A percentile compares a stretch with the other conserved stretches of the same genome.
phyloP scores from a whole-genome alignment of 2,797 vertebrate genomes.

The Protonibea diacanthus region DNA sequence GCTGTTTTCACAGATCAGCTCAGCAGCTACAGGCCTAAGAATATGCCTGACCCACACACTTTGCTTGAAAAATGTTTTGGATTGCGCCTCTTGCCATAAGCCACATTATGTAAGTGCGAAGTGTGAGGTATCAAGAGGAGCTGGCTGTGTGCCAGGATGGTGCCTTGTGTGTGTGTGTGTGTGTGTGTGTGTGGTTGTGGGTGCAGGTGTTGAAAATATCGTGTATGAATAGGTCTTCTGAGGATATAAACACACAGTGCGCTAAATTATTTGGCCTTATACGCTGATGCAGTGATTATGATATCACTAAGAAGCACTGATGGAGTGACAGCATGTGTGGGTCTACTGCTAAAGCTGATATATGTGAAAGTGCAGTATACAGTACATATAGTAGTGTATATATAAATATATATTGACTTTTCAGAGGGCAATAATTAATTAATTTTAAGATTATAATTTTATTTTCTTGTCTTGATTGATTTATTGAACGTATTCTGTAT shows the following conservation, averaged over 20 bases:
- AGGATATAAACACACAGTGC: conserved; percentile 54
- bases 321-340: conserved; percentile 12
- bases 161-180: conserved; percentile 44
- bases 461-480: not conserved
- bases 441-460: too few species aligned
- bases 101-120: conserved; percentile 77
- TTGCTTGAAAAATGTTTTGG: conserved; percentile 65
- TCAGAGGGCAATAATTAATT: not conserved
- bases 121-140: conserved; percentile 67
- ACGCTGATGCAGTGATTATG: conserved; percentile 58
- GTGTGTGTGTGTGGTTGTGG: conserved; percentile 41
- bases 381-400: not conserved
- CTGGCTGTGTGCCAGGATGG: conserved; percentile 50
- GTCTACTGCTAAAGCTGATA: not conserved
- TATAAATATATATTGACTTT: not conserved
- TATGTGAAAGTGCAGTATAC: not conserved
- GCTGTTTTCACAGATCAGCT: conserved; percentile 62
- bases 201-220: conserved; percentile 71
- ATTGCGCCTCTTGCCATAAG: conserved; percentile 72
- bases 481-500: not conserved
- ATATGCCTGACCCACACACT: conserved; percentile 75
- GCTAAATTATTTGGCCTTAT: conserved; percentile 34
- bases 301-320: conserved; percentile 27
- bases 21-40: conserved; percentile 66
- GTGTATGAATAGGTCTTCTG: conserved; percentile 66